A percentile compares a stretch with the other conserved stretches of the same genome.
These are phyloP conservation scores for Eublepharis macularius DNA, from an alignment of 2,113 vertebrate genomes.

Conservation along the genomic window DNA sequence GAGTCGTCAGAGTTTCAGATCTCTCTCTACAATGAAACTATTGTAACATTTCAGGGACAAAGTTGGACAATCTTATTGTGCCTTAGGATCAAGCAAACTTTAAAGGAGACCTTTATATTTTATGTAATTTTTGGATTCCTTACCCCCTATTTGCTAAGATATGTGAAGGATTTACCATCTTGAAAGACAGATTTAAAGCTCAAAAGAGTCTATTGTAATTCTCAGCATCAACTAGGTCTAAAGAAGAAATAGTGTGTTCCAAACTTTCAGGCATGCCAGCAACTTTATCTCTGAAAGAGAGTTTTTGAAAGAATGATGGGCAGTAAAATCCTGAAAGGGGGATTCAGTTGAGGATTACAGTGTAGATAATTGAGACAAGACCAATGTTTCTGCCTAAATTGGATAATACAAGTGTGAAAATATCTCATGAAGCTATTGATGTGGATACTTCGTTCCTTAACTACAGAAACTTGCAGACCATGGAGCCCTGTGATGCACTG, in stretches of 20 bases:
- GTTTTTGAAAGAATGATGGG: constrained; percentile 55
- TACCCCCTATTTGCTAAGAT: background rate
- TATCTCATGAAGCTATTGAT: constrained; percentile 49
- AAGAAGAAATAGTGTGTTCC: constrained; percentile 16
- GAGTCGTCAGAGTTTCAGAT: background rate
- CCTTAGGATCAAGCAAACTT: background rate
- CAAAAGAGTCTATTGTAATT: constrained; percentile 6
- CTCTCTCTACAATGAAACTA: background rate
- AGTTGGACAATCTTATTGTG: background rate
- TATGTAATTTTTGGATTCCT: constrained; percentile 17
- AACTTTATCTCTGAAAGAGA: constrained; percentile 44
- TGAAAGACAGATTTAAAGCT: constrained; percentile 21
- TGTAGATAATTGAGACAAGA: constrained; percentile 63
- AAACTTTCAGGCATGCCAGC: background rate
- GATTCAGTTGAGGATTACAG: constrained; percentile 63
- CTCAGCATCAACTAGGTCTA: background rate
- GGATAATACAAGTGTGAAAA: constrained; percentile 65
- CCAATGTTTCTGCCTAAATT: constrained; percentile 52
- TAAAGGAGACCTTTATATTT: background rate
- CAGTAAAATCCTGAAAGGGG: constrained; percentile 54
- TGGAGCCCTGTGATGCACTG: background rate
- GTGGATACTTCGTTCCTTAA: constrained; percentile 18
- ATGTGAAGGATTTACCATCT: constrained; percentile 25
- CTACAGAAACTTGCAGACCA: constrained; percentile 12
- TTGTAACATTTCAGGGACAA: background rate